Conservation (phyloP, 53 echinoderm and acorn worm species). For the Pentamera pediparva region DNA sequence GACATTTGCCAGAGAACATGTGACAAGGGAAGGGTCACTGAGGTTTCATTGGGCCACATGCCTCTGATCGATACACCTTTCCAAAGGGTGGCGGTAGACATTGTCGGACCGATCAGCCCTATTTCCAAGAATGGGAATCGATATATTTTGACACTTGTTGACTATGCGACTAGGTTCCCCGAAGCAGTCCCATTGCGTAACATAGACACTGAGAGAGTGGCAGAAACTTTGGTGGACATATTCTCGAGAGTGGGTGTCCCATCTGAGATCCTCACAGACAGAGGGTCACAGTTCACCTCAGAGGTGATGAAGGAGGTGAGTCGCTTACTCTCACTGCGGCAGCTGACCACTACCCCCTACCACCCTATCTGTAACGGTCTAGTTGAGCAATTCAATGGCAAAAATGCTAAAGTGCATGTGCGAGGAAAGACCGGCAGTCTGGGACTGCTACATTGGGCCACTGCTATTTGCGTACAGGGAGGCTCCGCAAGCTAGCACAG, state of each 20-base stretch:
- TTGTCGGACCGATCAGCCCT: constrained; percentile 2
- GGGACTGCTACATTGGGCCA: constrained; percentile 6
- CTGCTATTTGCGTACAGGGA: neutral
- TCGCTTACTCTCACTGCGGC: constrained; percentile 26
- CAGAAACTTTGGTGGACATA: constrained; percentile 19
- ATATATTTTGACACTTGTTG: too few species aligned
- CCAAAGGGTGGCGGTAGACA: too few species aligned
- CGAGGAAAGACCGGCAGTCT: constrained; percentile 6
- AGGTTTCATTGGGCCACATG: constrained; percentile 40
- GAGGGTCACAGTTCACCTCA: constrained; percentile 32
- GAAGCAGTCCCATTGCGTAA: too few species aligned
- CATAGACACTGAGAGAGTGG: too few species aligned
- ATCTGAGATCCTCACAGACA: constrained; percentile 21
- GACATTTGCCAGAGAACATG: too few species aligned
- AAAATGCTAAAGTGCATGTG: neutral
- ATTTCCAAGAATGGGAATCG: constrained; percentile 23
- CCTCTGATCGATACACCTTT: constrained; percentile 39
- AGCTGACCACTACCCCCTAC: constrained; percentile 27
- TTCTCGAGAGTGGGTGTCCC: constrained; percentile 35
- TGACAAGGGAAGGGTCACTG: too few species aligned
- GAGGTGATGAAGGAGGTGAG: constrained; percentile 33
- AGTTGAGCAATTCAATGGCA: constrained; percentile 26
- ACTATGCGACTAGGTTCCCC: constrained; percentile 32
- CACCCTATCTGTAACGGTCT: constrained; percentile 45
- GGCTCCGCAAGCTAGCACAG: neutral